phyloP scores from a whole-genome alignment of 2,888 invertebrate genomes.

The Drosophila fulvimacula region DNA sequence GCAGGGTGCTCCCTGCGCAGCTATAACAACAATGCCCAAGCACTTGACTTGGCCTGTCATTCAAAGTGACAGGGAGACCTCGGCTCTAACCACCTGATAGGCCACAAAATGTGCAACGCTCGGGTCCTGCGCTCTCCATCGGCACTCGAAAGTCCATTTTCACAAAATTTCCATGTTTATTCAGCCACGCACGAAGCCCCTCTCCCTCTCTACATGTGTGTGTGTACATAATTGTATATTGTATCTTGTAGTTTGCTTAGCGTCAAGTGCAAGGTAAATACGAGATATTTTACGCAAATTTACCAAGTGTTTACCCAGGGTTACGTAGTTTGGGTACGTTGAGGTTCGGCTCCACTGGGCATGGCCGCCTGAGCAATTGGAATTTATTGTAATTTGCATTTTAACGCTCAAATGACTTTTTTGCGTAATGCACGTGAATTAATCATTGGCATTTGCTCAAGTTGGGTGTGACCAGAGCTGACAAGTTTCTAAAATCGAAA shows the following conservation, averaged over 20 bases:
- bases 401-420: constrained; percentile 78
- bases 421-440: constrained; percentile 53
- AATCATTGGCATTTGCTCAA: constrained; percentile 36
- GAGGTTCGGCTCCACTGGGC: constrained; percentile 7
- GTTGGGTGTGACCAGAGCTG: constrained; percentile 26
- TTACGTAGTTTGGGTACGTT: background rate
- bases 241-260: constrained; percentile 76
- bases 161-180: constrained; percentile 74
- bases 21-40: constrained; percentile 62
- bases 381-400: constrained; percentile 77
- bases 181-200: constrained; percentile 67
- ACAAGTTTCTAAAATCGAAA: too few relatives aligned
- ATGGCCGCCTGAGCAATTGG: constrained; percentile 26
- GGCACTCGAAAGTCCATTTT: constrained; percentile 65
- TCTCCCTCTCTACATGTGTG: background rate
- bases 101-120: constrained; percentile 74
- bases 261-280: constrained; percentile 80
- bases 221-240: constrained; percentile 51
- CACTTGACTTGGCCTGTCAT: constrained; percentile 79
- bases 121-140: constrained; percentile 45
- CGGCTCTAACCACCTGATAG: constrained; percentile 5
- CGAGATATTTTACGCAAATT: constrained; percentile 79
- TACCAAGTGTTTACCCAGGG: constrained; percentile 66
- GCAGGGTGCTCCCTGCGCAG: background rate
- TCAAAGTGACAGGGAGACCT: constrained; percentile 70